Percentiles rank a stretch among this genome's conserved stretches.
Evolutionary conservation across 1,140 invertebrate genomes (phyloP).

Genomic region (Lepidurus couesii): DNA sequence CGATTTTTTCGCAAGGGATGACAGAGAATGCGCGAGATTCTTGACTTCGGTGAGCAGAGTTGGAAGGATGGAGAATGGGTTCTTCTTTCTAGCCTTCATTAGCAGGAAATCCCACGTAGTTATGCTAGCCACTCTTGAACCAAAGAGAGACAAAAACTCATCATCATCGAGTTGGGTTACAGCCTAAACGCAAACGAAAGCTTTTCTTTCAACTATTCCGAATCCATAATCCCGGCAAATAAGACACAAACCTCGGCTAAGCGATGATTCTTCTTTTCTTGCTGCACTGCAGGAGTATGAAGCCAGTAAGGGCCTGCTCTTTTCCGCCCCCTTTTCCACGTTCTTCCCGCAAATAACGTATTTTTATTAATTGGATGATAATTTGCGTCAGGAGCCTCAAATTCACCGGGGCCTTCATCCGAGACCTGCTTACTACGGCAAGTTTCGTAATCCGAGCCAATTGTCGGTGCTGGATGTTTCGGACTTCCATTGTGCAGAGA

Average conservation of each 20-base stretch:
- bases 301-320: neutral
- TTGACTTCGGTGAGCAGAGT: neutral
- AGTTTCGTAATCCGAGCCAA: neutral
- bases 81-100: neutral
- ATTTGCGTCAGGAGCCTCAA: neutral
- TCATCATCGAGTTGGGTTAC: neutral
- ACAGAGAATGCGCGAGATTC: neutral
- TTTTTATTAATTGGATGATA: neutral
- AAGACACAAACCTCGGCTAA: neutral
- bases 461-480: neutral
- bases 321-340: neutral
- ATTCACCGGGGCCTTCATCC: neutral
- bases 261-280: conserved; percentile 10
- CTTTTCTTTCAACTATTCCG: neutral
- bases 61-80: neutral
- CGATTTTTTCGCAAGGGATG: neutral
- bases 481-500: neutral
- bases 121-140: neutral
- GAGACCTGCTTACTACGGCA: neutral
- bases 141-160: neutral
- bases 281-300: neutral
- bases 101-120: conserved; percentile 8
- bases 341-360: neutral
- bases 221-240: neutral
- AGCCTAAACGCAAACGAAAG: neutral